Evolutionary conservation across 2,113 vertebrate species (phyloP), one percentile per base, ranked within the genome.

Genomic region (Echinops telfairi): DNA sequence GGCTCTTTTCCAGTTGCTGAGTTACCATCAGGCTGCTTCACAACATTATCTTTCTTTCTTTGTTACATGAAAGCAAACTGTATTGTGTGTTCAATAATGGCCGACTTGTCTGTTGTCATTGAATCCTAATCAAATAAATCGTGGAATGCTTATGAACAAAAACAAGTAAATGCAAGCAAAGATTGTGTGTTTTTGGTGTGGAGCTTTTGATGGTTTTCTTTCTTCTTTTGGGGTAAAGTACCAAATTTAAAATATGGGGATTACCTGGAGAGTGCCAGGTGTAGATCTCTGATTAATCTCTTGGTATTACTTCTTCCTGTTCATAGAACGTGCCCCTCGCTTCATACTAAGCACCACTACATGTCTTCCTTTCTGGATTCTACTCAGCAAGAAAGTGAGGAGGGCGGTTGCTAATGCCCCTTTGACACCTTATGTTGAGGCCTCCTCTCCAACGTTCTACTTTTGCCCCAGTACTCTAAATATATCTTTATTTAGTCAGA

Each of bases 401-500:
- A 25, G 11, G n/a, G 29, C 58, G 10, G 47, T 75, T 78, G 33
- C 75, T 3, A 71, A 33, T 64, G 4, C 76, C 58, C 33, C 91
- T 84, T 87, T 73, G 23, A 38, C 20, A 33, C 86, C 93, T 92
- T 53, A 82, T 27, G 89, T 77, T 66, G 33, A 81, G 60, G 9
- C 11, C 9, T 62, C 20, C 12, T 43, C 10, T 90, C 83, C 20
- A 68, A 76, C 58, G 14, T 10, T n/a, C 22, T 62, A 27, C 43
- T 89, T 82, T 17, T 17, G 36, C 8, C 58, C 31, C 68, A 96
- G 25, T 58, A 11, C 86, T 95, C 89, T 88, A 81, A 90, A 94
- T 91, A 47, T 40, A 23, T 71, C 79, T 90, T 95, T 92, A 89
- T 57, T 66, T 89, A 96, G 83, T 94, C 57, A 87, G 47, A 68